Percentiles rank a stretch among this genome's conserved stretches.
phyloP scores from a whole-genome alignment of 2,888 invertebrate species.

The Plebejus melissa region DNA sequence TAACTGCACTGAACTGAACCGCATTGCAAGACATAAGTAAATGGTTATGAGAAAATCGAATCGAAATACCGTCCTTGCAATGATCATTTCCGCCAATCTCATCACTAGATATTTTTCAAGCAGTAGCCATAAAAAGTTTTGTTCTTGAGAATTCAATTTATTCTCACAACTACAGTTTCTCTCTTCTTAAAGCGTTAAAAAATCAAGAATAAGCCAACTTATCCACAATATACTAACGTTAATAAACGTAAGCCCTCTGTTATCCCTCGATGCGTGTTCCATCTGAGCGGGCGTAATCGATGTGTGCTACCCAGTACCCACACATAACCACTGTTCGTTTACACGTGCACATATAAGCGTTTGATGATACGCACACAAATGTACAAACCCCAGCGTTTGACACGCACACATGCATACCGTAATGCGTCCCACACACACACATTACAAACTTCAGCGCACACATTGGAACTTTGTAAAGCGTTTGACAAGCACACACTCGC shows the following conservation, averaged over 20 bases:
- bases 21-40: too few relatives aligned
- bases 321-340: conserved; percentile 38
- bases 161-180: too few relatives aligned
- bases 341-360: conserved; percentile 31
- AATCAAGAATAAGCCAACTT: conserved; percentile 30
- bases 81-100: too few relatives aligned
- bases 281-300: conserved; percentile 57
- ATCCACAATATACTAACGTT: conserved; percentile 51
- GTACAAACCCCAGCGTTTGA: conserved; percentile 29
- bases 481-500: conserved; percentile 32
- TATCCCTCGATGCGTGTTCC: conserved; percentile 76
- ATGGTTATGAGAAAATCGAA: too few relatives aligned
- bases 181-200: background rate
- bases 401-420: conserved; percentile 31
- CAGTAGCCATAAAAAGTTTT: too few relatives aligned
- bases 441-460: conserved; percentile 28
- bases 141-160: too few relatives aligned
- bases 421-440: background rate
- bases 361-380: conserved; percentile 34
- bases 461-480: conserved; percentile 28
- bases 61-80: too few relatives aligned
- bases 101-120: too few relatives aligned
- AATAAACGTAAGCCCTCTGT: conserved; percentile 73
- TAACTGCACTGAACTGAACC: too few relatives aligned
- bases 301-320: conserved; percentile 51